Percentiles rank a stretch among this genome's conserved stretches.
Conservation (phyloP, 2,888 invertebrate species). For the Nomada ferruginata region DNA sequence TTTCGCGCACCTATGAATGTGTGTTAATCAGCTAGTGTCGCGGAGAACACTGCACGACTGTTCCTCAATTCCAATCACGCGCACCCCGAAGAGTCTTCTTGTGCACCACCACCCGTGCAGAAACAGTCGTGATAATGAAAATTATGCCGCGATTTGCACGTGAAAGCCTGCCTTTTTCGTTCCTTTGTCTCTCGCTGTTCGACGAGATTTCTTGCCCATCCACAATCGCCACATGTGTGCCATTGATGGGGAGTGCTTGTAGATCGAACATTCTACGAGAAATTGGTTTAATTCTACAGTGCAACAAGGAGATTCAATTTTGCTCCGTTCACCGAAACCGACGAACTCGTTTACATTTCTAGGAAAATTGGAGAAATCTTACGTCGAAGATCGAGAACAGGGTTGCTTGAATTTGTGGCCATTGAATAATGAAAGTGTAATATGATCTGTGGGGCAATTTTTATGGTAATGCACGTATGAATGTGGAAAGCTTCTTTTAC, state of each 20-base stretch:
- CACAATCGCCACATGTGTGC: neutral
- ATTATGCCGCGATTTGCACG: constrained; percentile 23
- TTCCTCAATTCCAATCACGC: constrained; percentile 45
- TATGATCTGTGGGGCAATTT: too few species aligned
- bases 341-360: neutral
- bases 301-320: neutral
- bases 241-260: neutral
- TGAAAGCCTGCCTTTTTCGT: constrained; percentile 13
- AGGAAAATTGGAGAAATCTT: too few species aligned
- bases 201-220: neutral
- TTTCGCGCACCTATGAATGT: constrained; percentile 18
- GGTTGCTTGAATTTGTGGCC: neutral
- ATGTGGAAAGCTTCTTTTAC: too few species aligned
- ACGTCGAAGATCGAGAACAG: neutral
- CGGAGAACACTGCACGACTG: constrained; percentile 65
- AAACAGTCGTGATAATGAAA: constrained; percentile 59
- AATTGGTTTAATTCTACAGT: neutral
- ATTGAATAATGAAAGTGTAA: neutral
- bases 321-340: neutral
- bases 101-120: constrained; percentile 49
- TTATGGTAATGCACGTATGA: too few species aligned
- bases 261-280: constrained; percentile 2
- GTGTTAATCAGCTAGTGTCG: constrained; percentile 54
- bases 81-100: constrained; percentile 45
- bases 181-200: neutral